phyloP scores from a whole-genome alignment of 2,888 invertebrate genomes.

The Pyrgus malvae region DNA sequence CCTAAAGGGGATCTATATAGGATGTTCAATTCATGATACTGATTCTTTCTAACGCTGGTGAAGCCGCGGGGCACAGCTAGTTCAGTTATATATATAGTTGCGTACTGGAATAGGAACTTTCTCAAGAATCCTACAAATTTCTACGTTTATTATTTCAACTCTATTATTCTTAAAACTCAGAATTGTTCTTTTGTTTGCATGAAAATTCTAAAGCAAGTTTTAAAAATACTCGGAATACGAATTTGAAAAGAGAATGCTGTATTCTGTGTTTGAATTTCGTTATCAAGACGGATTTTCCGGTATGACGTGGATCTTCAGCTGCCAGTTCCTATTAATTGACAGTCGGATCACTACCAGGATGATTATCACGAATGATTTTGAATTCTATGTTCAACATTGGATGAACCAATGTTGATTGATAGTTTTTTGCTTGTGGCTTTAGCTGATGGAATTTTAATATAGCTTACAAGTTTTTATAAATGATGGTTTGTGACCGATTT shows the following conservation, averaged over 20 bases:
- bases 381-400: neutral
- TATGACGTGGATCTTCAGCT: slow-evolving; percentile 3
- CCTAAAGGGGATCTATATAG: no score
- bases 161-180: neutral
- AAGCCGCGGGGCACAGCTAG: no score
- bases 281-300: slow-evolving; percentile 10
- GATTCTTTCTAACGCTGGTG: no score
- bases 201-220: neutral
- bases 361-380: neutral
- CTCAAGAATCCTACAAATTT: no score
- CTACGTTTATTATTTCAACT: neutral
- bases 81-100: no score
- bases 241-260: neutral
- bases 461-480: no score
- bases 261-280: neutral
- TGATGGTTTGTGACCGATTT: no score
- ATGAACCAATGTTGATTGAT: neutral
- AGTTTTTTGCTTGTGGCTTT: no score
- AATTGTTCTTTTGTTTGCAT: neutral
- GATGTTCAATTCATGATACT: no score
- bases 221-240: neutral
- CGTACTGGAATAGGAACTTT: no score
- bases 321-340: slow-evolving; percentile 16
- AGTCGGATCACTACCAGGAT: neutral
- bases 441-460: no score